Conservation (phyloP, 2,113 vertebrate species). For the Heterotilapia buettikoferi region DNA sequence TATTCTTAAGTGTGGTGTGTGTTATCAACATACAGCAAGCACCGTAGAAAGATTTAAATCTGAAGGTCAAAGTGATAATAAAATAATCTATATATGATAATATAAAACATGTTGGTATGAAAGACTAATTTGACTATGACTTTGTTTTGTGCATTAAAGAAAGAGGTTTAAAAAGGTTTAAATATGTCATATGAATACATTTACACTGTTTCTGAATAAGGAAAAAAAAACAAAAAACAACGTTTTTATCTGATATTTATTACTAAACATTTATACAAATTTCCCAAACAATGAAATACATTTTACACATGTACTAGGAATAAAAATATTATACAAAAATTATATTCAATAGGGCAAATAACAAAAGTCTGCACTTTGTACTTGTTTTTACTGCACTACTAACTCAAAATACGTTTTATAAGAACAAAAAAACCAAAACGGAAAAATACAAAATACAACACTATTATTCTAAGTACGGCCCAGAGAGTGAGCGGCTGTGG, state of each 20-base stretch:
- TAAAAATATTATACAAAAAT: neutral
- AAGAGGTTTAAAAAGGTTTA: neutral
- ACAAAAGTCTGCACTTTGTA: neutral
- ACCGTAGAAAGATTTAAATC: neutral
- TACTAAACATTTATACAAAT: neutral
- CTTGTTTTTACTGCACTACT: neutral
- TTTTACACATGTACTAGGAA: neutral
- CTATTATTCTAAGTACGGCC: rapidly evolving
- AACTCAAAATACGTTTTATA: neutral
- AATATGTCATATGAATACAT: neutral
- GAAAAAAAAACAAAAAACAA: neutral
- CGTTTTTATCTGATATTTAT: neutral
- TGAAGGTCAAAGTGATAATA: neutral
- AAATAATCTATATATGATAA: neutral
- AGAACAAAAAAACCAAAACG: neutral
- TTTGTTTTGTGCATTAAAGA: neutral
- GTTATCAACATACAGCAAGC: neutral
- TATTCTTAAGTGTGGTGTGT: neutral
- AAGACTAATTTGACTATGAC: neutral
- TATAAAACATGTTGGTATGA: neutral
- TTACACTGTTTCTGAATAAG: rapidly evolving
- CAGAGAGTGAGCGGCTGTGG: rapidly evolving
- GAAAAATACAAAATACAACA: neutral
- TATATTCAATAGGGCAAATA: neutral
- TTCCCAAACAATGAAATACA: neutral